Percentiles rank a stretch among this genome's conserved stretches.
Evolutionary conservation across 2,888 invertebrate genomes (phyloP).

Genomic region (Platynereis dumerilii): DNA sequence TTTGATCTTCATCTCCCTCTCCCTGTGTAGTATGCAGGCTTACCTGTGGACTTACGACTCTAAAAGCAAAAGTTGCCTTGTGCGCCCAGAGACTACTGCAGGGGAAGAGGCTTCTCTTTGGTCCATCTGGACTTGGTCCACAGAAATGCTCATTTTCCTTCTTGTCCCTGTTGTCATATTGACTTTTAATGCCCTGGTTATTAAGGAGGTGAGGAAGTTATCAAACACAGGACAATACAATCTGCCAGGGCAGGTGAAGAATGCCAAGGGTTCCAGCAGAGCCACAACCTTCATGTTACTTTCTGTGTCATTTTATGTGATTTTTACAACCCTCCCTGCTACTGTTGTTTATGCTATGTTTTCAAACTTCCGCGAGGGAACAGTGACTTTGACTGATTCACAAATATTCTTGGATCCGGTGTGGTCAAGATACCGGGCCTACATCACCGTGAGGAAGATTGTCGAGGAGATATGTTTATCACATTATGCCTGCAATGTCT

Average conservation of each 20-base stretch:
- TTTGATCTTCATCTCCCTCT: slow-evolving; percentile 43
- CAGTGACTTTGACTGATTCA: slow-evolving; percentile 39
- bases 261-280: slow-evolving; percentile 39
- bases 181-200: slow-evolving; percentile 59
- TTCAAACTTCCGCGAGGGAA: slow-evolving; percentile 45
- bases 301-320: slow-evolving; percentile 62
- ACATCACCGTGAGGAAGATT: slow-evolving; percentile 44
- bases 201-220: slow-evolving; percentile 54
- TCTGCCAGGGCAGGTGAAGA: slow-evolving; percentile 13
- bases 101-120: slow-evolving; percentile 42
- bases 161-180: slow-evolving; percentile 55
- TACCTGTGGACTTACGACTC: slow-evolving; percentile 57
- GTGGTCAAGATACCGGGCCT: slow-evolving; percentile 45
- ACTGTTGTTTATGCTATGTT: slow-evolving; percentile 57
- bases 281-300: slow-evolving; percentile 61
- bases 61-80: slow-evolving; percentile 43
- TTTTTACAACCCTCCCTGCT: slow-evolving; percentile 60
- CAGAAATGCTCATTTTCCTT: slow-evolving; percentile 55
- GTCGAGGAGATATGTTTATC: slow-evolving; percentile 52
- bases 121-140: slow-evolving; percentile 55
- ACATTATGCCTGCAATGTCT: slow-evolving; percentile 55
- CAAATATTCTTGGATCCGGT: slow-evolving; percentile 42
- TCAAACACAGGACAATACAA: slow-evolving; percentile 33
- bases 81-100: slow-evolving; percentile 37
- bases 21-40: slow-evolving; percentile 50